A percentile compares a stretch with the other conserved stretches of the same genome.
Conservation (phyloP, 2,888 invertebrate genomes). For the Ferdinandea cuprea region DNA sequence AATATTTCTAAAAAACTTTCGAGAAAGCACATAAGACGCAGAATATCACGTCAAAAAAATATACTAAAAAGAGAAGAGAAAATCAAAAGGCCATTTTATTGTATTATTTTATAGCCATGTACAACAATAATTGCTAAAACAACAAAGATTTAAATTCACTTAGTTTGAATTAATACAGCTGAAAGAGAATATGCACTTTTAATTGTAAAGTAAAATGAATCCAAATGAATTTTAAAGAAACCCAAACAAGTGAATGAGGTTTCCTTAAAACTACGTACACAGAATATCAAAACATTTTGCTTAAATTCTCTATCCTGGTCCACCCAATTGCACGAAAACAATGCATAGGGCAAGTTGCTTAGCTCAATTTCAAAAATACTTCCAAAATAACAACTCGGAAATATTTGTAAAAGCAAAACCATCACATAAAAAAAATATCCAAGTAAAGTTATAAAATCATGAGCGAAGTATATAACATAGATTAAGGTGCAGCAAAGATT, state of each 20-base stretch:
- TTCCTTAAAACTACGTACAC: slow-evolving; percentile 22
- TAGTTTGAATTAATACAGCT: slow-evolving; percentile 32
- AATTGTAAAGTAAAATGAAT: slow-evolving; percentile 53
- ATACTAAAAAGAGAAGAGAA: too few relatives aligned
- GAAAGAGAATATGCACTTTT: slow-evolving; percentile 58
- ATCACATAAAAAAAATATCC: slow-evolving; percentile 67
- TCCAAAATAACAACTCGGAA: slow-evolving; percentile 62
- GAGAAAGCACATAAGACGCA: too few relatives aligned
- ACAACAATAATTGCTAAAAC: too few relatives aligned
- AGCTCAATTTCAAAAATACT: slow-evolving; percentile 35
- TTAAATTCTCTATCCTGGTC: slow-evolving; percentile 43
- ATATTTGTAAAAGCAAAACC: slow-evolving; percentile 73
- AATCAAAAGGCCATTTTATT: too few relatives aligned
- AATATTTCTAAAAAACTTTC: too few relatives aligned
- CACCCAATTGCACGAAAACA: slow-evolving; percentile 59
- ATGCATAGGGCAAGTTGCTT: slow-evolving; percentile 49
- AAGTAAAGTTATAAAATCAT: slow-evolving; percentile 37
- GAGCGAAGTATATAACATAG: slow-evolving; percentile 70
- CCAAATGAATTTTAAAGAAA: slow-evolving; percentile 57
- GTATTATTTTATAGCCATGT: too few relatives aligned
- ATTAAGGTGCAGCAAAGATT: slow-evolving; percentile 73
- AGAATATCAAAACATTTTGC: slow-evolving; percentile 50
- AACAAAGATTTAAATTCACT: not conserved
- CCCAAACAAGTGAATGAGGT: slow-evolving; percentile 44
- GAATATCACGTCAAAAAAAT: too few relatives aligned